These are phyloP conservation scores for Bedellia somnulentella DNA, from an alignment of 2,888 invertebrate species.

Conservation along the genomic window DNA sequence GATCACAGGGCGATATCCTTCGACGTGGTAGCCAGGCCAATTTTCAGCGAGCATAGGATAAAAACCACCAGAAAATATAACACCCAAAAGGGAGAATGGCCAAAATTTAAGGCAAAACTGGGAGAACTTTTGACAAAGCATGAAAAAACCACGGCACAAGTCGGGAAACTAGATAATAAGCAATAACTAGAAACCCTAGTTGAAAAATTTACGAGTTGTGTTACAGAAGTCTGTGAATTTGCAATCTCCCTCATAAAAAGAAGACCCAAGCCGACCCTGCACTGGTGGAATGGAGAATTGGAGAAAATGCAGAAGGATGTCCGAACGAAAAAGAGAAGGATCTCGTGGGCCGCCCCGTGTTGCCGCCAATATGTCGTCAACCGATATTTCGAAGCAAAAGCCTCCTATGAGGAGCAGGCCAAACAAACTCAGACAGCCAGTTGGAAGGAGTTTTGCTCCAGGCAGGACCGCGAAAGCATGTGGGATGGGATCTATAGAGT, in stretches of 20 bases:
- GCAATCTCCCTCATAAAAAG: background rate
- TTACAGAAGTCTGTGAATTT: background rate
- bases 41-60: background rate
- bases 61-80: slow-evolving; percentile 10
- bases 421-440: background rate
- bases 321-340: slow-evolving; percentile 2
- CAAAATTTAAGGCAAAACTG: background rate
- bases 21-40: background rate
- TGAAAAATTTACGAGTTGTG: background rate
- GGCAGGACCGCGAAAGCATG: too few species aligned
- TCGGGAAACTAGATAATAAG: background rate
- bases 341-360: slow-evolving; percentile 2
- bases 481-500: too few species aligned
- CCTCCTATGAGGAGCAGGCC: background rate
- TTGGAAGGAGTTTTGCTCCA: slow-evolving; percentile 4
- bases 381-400: slow-evolving; percentile 3
- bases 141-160: background rate
- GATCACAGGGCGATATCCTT: slow-evolving; percentile 8
- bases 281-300: slow-evolving; percentile 6
- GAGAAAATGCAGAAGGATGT: background rate
- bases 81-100: slow-evolving; percentile 10
- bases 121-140: background rate
- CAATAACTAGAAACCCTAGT: background rate
- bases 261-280: background rate
- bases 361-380: background rate